These are phyloP conservation scores for Stenichneumon culpator DNA, from an alignment of 2,888 invertebrate genomes.

Conservation along the genomic window DNA sequence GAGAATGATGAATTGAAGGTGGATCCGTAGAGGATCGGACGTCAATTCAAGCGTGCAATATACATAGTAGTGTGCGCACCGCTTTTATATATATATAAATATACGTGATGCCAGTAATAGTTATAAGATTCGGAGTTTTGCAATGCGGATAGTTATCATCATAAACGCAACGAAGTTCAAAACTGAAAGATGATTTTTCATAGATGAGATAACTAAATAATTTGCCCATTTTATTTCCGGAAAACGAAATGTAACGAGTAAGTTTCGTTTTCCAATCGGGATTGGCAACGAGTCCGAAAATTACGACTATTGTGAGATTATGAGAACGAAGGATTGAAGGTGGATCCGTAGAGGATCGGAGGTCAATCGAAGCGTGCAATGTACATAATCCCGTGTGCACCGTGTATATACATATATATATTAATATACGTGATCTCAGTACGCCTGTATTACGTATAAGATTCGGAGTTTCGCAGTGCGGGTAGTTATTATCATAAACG, in stretches of 20 bases:
- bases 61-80: background rate
- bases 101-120: slow-evolving; percentile 13
- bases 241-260: background rate
- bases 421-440: slow-evolving; percentile 6
- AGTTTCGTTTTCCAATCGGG: background rate
- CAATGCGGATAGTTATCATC: slow-evolving; percentile 79
- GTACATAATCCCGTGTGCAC: background rate
- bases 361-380: background rate
- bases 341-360: background rate
- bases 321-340: background rate
- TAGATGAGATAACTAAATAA: background rate
- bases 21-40: background rate
- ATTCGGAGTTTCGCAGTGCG: slow-evolving; percentile 54
- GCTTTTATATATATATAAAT: slow-evolving; percentile 7
- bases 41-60: background rate
- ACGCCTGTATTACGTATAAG: slow-evolving; percentile 37
- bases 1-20: background rate
- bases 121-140: slow-evolving; percentile 49
- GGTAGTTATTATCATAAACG: slow-evolving; percentile 84
- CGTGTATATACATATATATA: background rate
- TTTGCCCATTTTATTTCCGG: too few species aligned
- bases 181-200: background rate
- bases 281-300: background rate
- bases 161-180: slow-evolving; percentile 82
- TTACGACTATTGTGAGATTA: background rate